phyloP scores from a whole-genome alignment of 1,140 invertebrate species.

The Drosophila guanche region DNA sequence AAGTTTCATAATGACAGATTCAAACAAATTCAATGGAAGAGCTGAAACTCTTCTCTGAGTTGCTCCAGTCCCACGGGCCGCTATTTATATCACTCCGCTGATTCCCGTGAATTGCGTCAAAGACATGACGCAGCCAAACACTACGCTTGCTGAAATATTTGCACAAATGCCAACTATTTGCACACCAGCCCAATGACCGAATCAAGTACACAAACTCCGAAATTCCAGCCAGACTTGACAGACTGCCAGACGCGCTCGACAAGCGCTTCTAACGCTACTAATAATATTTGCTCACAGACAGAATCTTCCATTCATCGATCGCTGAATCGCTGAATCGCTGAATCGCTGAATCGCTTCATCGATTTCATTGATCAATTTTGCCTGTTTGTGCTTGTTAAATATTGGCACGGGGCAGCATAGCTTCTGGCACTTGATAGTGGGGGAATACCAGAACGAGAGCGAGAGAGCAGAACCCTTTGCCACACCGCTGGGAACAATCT shows the following conservation, averaged over 20 bases:
- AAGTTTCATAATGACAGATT: slow-evolving; percentile 22
- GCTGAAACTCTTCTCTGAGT: slow-evolving; percentile 14
- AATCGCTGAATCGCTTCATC: not conserved
- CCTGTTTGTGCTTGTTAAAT: too few relatives aligned
- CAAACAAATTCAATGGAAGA: not conserved
- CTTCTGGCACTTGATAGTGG: too few relatives aligned
- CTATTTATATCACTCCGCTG: slow-evolving; percentile 27
- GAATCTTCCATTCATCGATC: slow-evolving; percentile 37
- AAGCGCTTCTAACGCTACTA: not conserved
- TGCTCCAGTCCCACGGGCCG: not conserved
- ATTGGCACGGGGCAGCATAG: too few relatives aligned
- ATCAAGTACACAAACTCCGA: not conserved
- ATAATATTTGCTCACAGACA: not conserved
- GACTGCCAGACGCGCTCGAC: not conserved
- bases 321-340: too few relatives aligned
- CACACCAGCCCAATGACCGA: not conserved
- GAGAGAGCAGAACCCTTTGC: too few relatives aligned
- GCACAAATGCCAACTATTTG: slow-evolving; percentile 25
- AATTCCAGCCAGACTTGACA: not conserved
- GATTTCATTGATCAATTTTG: slow-evolving; percentile 10
- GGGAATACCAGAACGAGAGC: too few relatives aligned
- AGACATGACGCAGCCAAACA: not conserved
- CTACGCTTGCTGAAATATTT: not conserved
- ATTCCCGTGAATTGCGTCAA: slow-evolving; percentile 6
- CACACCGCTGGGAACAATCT: too few relatives aligned